A percentile compares a stretch with the other conserved stretches of the same genome.
Evolutionary conservation across 2,888 invertebrate genomes (phyloP).

Genomic region (Melieria crassipennis): DNA sequence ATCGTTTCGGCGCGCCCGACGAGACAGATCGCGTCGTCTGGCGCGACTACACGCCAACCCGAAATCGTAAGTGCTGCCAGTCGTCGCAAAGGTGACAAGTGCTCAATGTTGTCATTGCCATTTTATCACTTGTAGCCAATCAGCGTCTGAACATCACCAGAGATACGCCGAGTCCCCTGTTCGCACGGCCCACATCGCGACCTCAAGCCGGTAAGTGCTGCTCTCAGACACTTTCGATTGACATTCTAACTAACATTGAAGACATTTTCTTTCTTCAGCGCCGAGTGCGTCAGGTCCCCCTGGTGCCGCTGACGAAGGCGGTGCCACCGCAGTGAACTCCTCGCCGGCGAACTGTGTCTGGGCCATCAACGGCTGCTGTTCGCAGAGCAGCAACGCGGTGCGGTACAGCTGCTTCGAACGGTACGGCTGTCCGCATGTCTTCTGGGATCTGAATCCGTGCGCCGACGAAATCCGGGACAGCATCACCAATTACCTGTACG

Average conservation of each 20-base stretch:
- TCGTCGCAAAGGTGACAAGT: too few relatives aligned
- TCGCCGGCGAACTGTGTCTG: conserved; percentile 73
- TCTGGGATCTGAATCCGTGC: conserved; percentile 80
- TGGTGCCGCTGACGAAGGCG: neutral
- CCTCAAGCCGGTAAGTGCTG: conserved; percentile 22
- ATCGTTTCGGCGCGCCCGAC: conserved; percentile 45
- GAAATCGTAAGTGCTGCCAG: conserved; percentile 19
- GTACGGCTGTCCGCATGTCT: conserved; percentile 76
- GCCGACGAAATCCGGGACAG: conserved; percentile 67
- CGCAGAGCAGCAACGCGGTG: conserved; percentile 66
- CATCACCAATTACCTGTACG: conserved; percentile 37
- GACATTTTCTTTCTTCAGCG: neutral
- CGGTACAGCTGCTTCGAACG: conserved; percentile 76
- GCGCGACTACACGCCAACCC: conserved; percentile 21
- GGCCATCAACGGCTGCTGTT: conserved; percentile 81
- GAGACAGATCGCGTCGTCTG: conserved; percentile 48
- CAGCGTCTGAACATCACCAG: conserved; percentile 13
- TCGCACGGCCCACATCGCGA: conserved; percentile 8
- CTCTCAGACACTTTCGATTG: neutral
- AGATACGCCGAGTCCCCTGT: conserved; percentile 5
- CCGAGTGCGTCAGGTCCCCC: neutral
- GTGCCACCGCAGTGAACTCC: conserved; percentile 5
- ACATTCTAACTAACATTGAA: neutral
- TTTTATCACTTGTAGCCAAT: neutral
- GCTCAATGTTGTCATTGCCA: too few relatives aligned